Conservation (phyloP, 2,113 vertebrate genomes). For the Neomonachus schauinslandi region DNA sequence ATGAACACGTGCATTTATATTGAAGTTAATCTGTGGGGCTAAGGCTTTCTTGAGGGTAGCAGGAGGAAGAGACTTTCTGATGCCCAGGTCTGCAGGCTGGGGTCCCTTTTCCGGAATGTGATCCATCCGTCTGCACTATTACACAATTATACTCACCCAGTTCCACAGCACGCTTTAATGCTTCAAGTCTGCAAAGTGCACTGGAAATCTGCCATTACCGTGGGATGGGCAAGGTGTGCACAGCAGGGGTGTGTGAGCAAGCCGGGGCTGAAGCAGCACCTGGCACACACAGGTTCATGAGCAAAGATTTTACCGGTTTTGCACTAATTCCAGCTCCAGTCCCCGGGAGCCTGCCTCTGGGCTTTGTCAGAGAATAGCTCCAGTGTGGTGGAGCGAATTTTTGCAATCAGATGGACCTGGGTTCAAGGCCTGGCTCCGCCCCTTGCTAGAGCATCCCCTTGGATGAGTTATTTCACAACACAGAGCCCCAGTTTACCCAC, state of each 20-base stretch:
- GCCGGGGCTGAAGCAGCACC: not conserved
- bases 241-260: not conserved
- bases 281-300: no score
- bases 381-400: not conserved
- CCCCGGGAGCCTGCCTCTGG: not conserved
- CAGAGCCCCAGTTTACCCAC: not conserved
- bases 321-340: not conserved
- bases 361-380: not conserved
- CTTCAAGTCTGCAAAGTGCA: not conserved
- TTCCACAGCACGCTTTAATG: not conserved
- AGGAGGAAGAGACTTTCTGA: not conserved
- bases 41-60: not conserved
- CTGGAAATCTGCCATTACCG: not conserved
- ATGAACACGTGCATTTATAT: not conserved
- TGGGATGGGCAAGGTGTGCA: not conserved
- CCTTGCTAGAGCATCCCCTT: not conserved
- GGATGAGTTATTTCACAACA: not conserved
- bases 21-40: not conserved
- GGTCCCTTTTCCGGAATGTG: not conserved
- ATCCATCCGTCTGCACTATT: accelerated
- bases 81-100: not conserved
- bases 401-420: not conserved
- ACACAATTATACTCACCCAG: accelerated
- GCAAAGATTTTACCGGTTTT: not conserved
- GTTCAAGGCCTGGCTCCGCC: not conserved